Evolutionary conservation across 92 coral and sea anemone genomes (phyloP).

Genomic region (Epizoanthus fatuus): DNA sequence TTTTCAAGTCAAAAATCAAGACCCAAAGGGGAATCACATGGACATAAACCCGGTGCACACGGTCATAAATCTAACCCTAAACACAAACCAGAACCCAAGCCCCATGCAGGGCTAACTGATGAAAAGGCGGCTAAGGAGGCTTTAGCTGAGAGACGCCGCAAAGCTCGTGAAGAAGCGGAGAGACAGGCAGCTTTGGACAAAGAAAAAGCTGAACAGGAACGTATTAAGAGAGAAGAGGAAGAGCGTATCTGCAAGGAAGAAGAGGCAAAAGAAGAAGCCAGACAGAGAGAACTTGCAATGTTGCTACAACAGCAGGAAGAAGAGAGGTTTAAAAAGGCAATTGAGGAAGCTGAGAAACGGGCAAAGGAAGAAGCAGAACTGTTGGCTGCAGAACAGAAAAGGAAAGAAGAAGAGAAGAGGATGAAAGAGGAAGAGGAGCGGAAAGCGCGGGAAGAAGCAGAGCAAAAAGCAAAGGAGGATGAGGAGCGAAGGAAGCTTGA

Average conservation of each 20-base stretch:
- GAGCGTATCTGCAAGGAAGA: slow-evolving; percentile 92
- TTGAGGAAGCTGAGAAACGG: slow-evolving; percentile 74
- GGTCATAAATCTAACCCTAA: slow-evolving; percentile 67
- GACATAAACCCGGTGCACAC: slow-evolving; percentile 54
- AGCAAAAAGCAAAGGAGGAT: slow-evolving; percentile 84
- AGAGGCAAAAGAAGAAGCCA: slow-evolving; percentile 89
- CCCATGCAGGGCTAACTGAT: slow-evolving; percentile 91
- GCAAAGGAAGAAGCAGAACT: slow-evolving; percentile 84
- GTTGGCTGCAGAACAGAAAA: slow-evolving; percentile 80
- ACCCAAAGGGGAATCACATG: slow-evolving; percentile 13
- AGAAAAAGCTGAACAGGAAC: slow-evolving; percentile 88
- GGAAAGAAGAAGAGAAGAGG: slow-evolving; percentile 81
- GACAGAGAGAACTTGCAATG: slow-evolving; percentile 83
- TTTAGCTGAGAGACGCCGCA: slow-evolving; percentile 94
- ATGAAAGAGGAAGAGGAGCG: slow-evolving; percentile 79
- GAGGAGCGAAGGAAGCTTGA: slow-evolving; percentile 92
- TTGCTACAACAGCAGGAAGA: slow-evolving; percentile 88
- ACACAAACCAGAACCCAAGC: slow-evolving; percentile 78
- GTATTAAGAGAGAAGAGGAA: slow-evolving; percentile 90
- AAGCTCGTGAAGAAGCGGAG: slow-evolving; percentile 98
- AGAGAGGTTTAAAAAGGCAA: slow-evolving; percentile 77
- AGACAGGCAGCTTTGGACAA: slow-evolving; percentile 93
- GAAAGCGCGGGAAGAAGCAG: slow-evolving; percentile 73
- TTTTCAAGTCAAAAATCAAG: slow-evolving; percentile 38
- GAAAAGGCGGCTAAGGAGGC: slow-evolving; percentile 95